phyloP scores from a whole-genome alignment of 2,888 invertebrate genomes.

The Serripes groenlandicus region DNA sequence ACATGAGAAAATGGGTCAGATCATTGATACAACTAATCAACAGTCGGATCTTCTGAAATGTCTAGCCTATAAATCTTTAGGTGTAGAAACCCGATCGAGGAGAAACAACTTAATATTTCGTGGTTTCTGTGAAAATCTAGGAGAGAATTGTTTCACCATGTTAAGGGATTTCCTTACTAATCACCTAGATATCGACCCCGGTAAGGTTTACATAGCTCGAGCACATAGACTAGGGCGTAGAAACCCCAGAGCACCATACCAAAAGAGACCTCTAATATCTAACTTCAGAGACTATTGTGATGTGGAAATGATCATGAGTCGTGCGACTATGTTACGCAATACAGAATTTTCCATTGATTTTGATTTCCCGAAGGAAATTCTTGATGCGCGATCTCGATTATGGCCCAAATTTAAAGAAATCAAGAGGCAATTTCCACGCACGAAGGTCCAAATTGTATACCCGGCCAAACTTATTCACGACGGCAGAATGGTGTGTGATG shows the following conservation, averaged over 20 bases:
- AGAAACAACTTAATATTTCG: background rate
- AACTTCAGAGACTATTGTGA: conserved; percentile 9
- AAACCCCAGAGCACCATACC: background rate
- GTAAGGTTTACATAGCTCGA: background rate
- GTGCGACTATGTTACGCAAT: background rate
- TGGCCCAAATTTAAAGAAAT: conserved; percentile 5
- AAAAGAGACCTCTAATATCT: conserved; percentile 1
- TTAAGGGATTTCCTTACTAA: background rate
- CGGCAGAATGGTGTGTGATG: background rate
- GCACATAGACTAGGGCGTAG: conserved; percentile 1
- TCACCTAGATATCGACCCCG: background rate
- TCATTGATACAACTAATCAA: background rate
- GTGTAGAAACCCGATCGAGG: conserved; percentile 3
- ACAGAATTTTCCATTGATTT: conserved; percentile 11
- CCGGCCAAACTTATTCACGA: background rate
- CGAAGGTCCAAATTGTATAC: background rate
- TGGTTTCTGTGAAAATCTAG: conserved; percentile 1
- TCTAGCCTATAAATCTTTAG: conserved; percentile 1
- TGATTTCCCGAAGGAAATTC: conserved; percentile 1
- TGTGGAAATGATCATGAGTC: background rate
- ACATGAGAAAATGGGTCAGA: background rate
- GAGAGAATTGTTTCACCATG: background rate
- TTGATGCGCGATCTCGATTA: background rate
- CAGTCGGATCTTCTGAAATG: background rate
- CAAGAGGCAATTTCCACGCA: background rate